Base-by-base conservation (phyloP, 2,113 vertebrate species). In the Lepidothrix coronata region DNA sequence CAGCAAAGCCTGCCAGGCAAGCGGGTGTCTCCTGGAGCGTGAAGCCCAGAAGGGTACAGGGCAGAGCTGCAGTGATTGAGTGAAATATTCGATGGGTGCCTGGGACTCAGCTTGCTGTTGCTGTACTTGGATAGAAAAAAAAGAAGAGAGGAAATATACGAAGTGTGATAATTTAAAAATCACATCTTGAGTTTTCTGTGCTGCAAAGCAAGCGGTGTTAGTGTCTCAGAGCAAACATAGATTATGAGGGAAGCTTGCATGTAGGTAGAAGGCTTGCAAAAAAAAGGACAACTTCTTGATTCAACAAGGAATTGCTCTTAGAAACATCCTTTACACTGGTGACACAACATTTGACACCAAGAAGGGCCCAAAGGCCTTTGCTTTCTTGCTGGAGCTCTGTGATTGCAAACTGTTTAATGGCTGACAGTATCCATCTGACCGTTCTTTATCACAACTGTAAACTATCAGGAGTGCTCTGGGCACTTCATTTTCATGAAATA, bases 401-500 rank as follows among this genome's bases (percentile, higher is more conserved):
- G 78, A 96, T 93, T 96, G 96, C 96, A 95, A 96, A 97, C 97
- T 96, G 89, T 87, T 97, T 97, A 97, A 97, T 97, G 87, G 95
- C 96, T 96, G 96, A 96, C 97, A 96, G 96, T 94, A 86, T 95
- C 97, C 95, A 93, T 97, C 73, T 65, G 94, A 91, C 96, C 39
- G 76, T 98, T 86, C 94, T 98, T 98, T 97, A 97, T 98, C 97
- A 97, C 94, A 97, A 96, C 97, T 97, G 94, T 97, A 98, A 98
- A 96, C 97, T 96, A 96, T 96, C 82, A 97, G 98, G 98, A 98
- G 97, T 98, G 98, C 98, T 97, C 98, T 98, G 84, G 94, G 98
- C 98, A 98, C 98, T 99, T 99, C 98, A 98, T 99, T 99, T 99
- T 98, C 98, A 98, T 99, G 99, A 99, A 99, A 98, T 99, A 99